Base-by-base conservation (phyloP, 2,113 vertebrate genomes). In the Rhinopomastus cyanomelas region DNA sequence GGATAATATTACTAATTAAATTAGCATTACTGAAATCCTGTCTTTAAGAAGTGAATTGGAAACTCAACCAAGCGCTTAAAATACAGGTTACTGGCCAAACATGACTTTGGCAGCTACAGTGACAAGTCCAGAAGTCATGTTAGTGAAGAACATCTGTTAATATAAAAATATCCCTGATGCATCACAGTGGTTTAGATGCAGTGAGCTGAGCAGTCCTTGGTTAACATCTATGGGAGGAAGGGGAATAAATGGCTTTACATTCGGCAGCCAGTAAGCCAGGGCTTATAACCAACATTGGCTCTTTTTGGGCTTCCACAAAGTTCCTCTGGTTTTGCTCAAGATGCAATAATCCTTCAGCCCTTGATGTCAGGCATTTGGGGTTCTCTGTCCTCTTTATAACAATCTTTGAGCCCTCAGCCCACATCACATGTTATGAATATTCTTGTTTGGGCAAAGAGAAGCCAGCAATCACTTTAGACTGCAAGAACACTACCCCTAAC, bases 131-230 rank as follows among this genome's bases (percentile, higher is more conserved):
- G 67, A 85, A 92, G 61, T 87, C 71, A 27, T 8, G 15, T 67
- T 90, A 8, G 5, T 57, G 69, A 93, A 46, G 46, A 93, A 88
- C 84, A 93, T 95, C 77, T 95, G 94, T 93, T 94, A 90, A 94
- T 83, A 88, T 87, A 72, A 96, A 93, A 94, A 81, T 90, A 79
- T 65, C 61, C 72, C 49, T 75, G 51, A 90, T 62, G 39, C 36
- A 56, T 93, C 86, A 32, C 73, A 79, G 62, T 79, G 81, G 81
- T 85, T 94, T 92, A 84, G 78, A 77, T 90, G 46, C 34, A 94
- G 69, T 75, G 86, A 84, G 69, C 81, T 79, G 76, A 87, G 74
- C 62, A 87, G 81, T 61, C 42, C 46, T 88, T 79, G 55, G 81
- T 81, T 92, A 84, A 88, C 90, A 87, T 95, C 91, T 88, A 73